Evolutionary conservation across 1,140 invertebrate species (phyloP).

Genomic region (Heliconius nattereri): DNA sequence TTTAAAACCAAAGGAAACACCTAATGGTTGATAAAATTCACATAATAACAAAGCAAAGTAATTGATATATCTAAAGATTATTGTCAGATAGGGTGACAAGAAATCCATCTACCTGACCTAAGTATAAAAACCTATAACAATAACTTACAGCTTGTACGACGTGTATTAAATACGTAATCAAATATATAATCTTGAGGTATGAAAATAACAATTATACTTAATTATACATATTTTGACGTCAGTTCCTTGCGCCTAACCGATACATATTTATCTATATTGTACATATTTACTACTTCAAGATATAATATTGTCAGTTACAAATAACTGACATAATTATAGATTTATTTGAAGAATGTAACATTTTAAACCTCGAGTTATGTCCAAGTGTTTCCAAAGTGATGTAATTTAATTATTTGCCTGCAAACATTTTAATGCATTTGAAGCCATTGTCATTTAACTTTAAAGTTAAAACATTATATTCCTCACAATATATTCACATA

Average conservation of each 20-base stretch:
- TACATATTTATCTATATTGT: no score
- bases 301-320: no score
- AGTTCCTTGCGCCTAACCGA: no score
- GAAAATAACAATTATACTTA: no score
- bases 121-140: background rate
- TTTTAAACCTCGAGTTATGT: background rate
- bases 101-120: no score
- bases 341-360: background rate
- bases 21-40: background rate
- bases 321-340: no score
- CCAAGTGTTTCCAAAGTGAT: background rate
- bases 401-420: background rate
- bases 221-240: no score
- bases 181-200: background rate
- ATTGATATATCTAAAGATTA: background rate
- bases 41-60: background rate
- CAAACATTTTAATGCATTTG: background rate
- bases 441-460: background rate
- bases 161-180: background rate
- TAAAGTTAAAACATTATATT: background rate
- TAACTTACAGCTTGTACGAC: no score
- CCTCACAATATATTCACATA: background rate
- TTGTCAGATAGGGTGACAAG: background rate
- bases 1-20: background rate
- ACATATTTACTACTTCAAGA: no score